A percentile compares a stretch with the other conserved stretches of the same genome.
Evolutionary conservation across 2,797 vertebrate genomes (phyloP).

Genomic region (Uromys caudimaculatus): DNA sequence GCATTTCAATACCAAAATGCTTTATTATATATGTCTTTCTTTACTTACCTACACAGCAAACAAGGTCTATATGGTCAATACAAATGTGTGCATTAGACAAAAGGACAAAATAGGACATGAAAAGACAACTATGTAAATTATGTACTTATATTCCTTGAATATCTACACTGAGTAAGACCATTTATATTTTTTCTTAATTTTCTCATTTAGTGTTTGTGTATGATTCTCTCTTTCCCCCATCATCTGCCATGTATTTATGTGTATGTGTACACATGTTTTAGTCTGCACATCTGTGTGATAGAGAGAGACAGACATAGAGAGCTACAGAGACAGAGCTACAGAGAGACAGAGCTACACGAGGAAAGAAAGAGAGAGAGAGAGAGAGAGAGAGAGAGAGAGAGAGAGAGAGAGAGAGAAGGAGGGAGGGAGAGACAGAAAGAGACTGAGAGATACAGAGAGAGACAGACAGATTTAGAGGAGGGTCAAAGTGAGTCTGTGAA

Average conservation of each 20-base stretch:
- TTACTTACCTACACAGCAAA: conserved; percentile 44
- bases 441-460: background rate
- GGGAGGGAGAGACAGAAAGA: background rate
- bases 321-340: background rate
- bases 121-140: background rate
- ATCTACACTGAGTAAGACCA: background rate
- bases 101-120: background rate
- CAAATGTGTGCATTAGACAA: conserved; percentile 12
- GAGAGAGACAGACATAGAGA: background rate
- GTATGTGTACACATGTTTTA: background rate
- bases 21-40: conserved; percentile 69
- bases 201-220: background rate
- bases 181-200: background rate
- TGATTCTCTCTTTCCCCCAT: background rate
- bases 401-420: background rate
- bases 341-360: too few relatives aligned
- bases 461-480: too few relatives aligned
- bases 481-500: background rate
- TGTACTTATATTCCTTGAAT: background rate
- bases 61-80: conserved; percentile 28
- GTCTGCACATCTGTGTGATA: background rate
- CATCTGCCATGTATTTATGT: background rate
- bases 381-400: background rate
- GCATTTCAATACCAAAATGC: conserved; percentile 74
- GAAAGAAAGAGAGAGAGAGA: too few relatives aligned